Base-by-base conservation (phyloP, 2,113 vertebrate genomes). In the Ailuropoda melanoleuca region DNA sequence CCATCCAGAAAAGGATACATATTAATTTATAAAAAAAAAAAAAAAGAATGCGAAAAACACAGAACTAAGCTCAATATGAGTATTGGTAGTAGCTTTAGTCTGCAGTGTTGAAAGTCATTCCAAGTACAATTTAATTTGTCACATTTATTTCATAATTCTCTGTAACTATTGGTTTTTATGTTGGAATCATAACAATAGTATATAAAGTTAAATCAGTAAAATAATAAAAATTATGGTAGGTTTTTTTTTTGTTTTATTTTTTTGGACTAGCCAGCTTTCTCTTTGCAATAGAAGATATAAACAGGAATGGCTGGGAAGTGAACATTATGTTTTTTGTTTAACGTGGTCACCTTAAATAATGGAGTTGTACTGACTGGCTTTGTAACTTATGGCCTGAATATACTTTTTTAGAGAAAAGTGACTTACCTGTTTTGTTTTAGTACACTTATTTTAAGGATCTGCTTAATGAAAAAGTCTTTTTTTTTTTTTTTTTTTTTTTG, bases 361-460 rank as follows among this genome's bases (percentile, higher is more conserved):
- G 55, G 91, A 85, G 95, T 97, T 97, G 85, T 86, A 29, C 74
- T 95, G 74, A 55, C 85, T 96, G 72, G 48, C 60, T 97, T 81
- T 98, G 74, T 58, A 97, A 84, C 81, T 87, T 93, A 77, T 53
- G 80, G 80, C 94, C 74, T 90, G 68, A 97, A 74, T 84, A 12
- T 97, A 46, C 66, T 62, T 95, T 97, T 93, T 56, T 94, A 97
- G 95, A 86, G 98, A 97, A 83, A 97, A 95, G 92, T 98, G 43
- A 97, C 88, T 97, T 97, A 84, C 37, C 55, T 78, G 2, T 97
- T 97, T 97, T 96, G 53, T 48, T 96, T 94, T 87, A 80, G 83
- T 87, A 29, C 12, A 50, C 34, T 82, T 95, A 48, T 86, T 86
- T 91, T 96, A 96, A 77, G 72, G 64, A 53, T 93, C 46, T 93